Percentiles rank a stretch among this genome's conserved stretches.
phyloP scores from a whole-genome alignment of 1,140 invertebrate genomes.

The Harpegnathos saltator region DNA sequence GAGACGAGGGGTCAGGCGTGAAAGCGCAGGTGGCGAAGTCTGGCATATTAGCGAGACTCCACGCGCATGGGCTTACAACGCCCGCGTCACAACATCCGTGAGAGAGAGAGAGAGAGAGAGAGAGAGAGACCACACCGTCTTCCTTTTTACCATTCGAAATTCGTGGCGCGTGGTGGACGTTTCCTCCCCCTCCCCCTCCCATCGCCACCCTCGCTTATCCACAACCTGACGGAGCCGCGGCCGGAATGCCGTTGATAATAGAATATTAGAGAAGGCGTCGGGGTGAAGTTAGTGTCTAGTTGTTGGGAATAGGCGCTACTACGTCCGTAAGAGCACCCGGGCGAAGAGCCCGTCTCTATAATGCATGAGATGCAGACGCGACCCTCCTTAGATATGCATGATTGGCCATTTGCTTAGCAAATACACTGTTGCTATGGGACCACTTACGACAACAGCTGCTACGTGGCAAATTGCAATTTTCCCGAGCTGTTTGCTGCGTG shows the following conservation, averaged over 20 bases:
- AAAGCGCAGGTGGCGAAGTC: background rate
- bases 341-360: slow-evolving; percentile 71
- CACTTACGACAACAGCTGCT: slow-evolving; percentile 59
- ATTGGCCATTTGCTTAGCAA: slow-evolving; percentile 84
- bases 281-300: slow-evolving; percentile 50
- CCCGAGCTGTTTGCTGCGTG: slow-evolving; percentile 9
- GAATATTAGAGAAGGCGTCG: slow-evolving; percentile 67
- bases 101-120: too few relatives aligned
- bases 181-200: background rate
- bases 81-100: too few relatives aligned
- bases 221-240: too few relatives aligned
- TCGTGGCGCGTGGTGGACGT: background rate
- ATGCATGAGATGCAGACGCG: slow-evolving; percentile 79
- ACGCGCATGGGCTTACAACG: too few relatives aligned
- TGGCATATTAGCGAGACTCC: background rate
- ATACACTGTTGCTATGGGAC: slow-evolving; percentile 64
- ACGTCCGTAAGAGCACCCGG: slow-evolving; percentile 55
- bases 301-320: slow-evolving; percentile 47
- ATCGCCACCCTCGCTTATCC: too few relatives aligned
- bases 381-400: slow-evolving; percentile 80
- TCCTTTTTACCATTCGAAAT: slow-evolving; percentile 14
- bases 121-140: background rate
- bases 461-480: slow-evolving; percentile 65
- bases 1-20: background rate
- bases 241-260: slow-evolving; percentile 58